A percentile compares a stretch with the other conserved stretches of the same genome.
Conservation (phyloP, 1,140 invertebrate genomes). For the Temnothorax nylanderi region DNA sequence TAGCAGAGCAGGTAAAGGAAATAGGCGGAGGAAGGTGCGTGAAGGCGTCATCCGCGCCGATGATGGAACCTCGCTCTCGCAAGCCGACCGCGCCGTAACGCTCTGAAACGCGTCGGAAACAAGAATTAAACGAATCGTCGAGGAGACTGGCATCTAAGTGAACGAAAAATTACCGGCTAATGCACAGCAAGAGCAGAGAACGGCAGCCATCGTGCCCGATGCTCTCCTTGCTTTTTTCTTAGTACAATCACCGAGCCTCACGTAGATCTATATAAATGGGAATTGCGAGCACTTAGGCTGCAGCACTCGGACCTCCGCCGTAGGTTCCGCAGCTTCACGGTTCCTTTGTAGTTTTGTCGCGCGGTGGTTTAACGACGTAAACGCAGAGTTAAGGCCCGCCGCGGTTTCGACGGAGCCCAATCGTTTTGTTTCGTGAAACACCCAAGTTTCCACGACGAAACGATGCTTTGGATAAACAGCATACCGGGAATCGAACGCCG, state of each 20-base stretch:
- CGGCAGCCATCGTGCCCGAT: slow-evolving; percentile 46
- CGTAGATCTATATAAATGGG: slow-evolving; percentile 80
- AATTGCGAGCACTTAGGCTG: slow-evolving; percentile 62
- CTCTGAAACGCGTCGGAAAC: slow-evolving; percentile 78
- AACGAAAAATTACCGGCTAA: slow-evolving; percentile 71
- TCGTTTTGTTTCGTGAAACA: slow-evolving; percentile 5
- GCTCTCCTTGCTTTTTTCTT: slow-evolving; percentile 75
- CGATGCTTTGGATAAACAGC: slow-evolving; percentile 38
- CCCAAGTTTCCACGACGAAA: not conserved
- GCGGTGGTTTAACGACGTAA: not conserved
- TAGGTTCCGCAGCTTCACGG: slow-evolving; percentile 69
- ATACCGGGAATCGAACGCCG: not conserved
- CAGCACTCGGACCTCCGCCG: slow-evolving; percentile 76
- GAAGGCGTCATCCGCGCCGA: slow-evolving; percentile 29
- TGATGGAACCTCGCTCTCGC: slow-evolving; percentile 38
- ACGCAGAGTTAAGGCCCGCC: not conserved
- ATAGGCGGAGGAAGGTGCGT: not conserved
- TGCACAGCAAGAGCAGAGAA: slow-evolving; percentile 69
- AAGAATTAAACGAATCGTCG: slow-evolving; percentile 70
- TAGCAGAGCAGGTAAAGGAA: not conserved
- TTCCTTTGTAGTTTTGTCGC: not conserved
- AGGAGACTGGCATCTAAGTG: slow-evolving; percentile 50
- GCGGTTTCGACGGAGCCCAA: not conserved
- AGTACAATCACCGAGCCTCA: slow-evolving; percentile 73
- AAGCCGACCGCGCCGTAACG: slow-evolving; percentile 77